Conservation (phyloP, 2,888 invertebrate species). For the Hylaea fasciaria region DNA sequence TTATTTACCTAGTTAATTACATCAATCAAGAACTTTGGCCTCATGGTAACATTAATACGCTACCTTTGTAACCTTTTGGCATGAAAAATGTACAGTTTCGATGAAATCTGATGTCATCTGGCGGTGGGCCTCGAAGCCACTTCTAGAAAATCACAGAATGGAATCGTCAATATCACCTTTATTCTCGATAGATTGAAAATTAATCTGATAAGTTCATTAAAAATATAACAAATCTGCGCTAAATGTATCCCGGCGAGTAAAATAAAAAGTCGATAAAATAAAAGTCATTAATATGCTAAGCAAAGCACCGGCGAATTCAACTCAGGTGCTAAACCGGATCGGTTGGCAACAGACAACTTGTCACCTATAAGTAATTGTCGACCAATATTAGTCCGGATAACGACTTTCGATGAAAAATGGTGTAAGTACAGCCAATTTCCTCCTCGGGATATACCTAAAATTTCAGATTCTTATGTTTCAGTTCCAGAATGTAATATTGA, state of each 20-base stretch:
- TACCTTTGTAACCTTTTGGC: constrained; percentile 36
- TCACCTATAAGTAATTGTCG: constrained; percentile 64
- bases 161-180: constrained; percentile 21
- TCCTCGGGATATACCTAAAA: constrained; percentile 13
- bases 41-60: constrained; percentile 28
- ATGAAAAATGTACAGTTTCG: constrained; percentile 33
- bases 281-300: constrained; percentile 76
- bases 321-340: constrained; percentile 81
- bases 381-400: constrained; percentile 56
- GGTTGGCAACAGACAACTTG: constrained; percentile 78
- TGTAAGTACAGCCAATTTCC: constrained; percentile 39
- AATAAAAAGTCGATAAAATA: constrained; percentile 68
- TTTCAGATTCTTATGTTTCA: constrained; percentile 12
- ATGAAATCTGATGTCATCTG: constrained; percentile 33
- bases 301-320: constrained; percentile 62
- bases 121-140: constrained; percentile 17
- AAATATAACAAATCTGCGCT: constrained; percentile 49
- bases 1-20: constrained; percentile 35
- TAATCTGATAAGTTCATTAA: constrained; percentile 48
- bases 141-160: constrained; percentile 25
- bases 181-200: constrained; percentile 20
- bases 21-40: constrained; percentile 33
- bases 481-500: no score
- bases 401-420: constrained; percentile 53
- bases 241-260: constrained; percentile 47